Percentiles rank a stretch among this genome's conserved stretches.
phyloP scores from a whole-genome alignment of 1,140 invertebrate genomes.

The Drosophila triauraria region DNA sequence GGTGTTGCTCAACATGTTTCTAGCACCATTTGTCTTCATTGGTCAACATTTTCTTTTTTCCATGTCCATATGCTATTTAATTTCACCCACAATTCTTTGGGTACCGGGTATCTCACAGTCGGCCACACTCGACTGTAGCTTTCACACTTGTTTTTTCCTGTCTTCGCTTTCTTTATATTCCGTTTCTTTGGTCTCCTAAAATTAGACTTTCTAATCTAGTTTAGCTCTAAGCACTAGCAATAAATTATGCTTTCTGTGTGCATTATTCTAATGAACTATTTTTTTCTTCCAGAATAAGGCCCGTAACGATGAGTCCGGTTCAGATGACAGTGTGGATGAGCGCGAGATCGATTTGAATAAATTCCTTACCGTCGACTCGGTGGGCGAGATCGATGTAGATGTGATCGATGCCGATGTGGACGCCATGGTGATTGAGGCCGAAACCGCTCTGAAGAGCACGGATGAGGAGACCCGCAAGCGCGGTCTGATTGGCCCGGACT shows the following conservation, averaged over 20 bases:
- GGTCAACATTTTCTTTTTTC: too few relatives aligned
- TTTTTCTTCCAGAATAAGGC: constrained; percentile 87
- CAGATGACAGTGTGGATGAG: constrained; percentile 88
- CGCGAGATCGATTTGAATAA: constrained; percentile 92
- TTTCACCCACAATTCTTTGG: too few relatives aligned
- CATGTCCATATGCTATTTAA: too few relatives aligned
- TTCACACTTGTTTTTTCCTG: too few relatives aligned
- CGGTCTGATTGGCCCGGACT: constrained; percentile 91
- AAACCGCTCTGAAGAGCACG: constrained; percentile 86
- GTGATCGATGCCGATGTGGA: constrained; percentile 81
- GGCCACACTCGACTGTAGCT: too few relatives aligned
- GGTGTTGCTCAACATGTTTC: too few relatives aligned
- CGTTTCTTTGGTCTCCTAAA: too few relatives aligned
- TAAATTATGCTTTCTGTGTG: neutral
- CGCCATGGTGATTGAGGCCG: constrained; percentile 73
- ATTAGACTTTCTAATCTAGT: neutral
- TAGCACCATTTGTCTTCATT: too few relatives aligned
- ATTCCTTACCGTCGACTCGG: constrained; percentile 93
- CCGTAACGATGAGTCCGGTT: constrained; percentile 80
- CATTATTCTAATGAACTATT: neutral
- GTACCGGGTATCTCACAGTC: too few relatives aligned
- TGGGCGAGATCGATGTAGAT: constrained; percentile 92
- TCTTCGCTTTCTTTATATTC: neutral
- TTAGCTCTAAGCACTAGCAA: neutral
- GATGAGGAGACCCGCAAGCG: constrained; percentile 89